Percentiles rank a stretch among this genome's conserved stretches.
These are phyloP conservation scores for Microlaimidae sp. DNA, from an alignment of 2,888 invertebrate species.

Conservation along the genomic window DNA sequence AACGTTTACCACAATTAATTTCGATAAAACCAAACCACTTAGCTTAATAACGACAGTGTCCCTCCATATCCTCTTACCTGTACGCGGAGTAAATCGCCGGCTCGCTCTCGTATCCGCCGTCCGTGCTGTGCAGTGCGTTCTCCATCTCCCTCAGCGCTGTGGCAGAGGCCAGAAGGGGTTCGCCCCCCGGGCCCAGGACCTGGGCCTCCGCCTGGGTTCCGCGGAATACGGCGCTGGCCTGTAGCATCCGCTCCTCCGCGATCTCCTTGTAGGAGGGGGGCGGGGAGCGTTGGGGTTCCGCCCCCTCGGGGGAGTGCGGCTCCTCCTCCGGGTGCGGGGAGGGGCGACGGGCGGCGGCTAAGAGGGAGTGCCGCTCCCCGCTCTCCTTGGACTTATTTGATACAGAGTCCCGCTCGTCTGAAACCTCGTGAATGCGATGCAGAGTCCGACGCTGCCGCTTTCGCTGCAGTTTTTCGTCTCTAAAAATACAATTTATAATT, in stretches of 20 bases:
- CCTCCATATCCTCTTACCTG: too few species aligned
- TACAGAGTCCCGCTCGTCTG: slow-evolving; percentile 9
- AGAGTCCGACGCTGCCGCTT: neutral
- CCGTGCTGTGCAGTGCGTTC: too few species aligned
- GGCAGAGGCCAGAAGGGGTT: too few species aligned
- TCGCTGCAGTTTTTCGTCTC: slow-evolving; percentile 7
- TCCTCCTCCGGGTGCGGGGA: too few species aligned
- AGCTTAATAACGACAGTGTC: too few species aligned
- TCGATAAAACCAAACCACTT: too few species aligned
- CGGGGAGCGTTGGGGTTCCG: neutral
- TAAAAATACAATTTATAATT: too few species aligned
- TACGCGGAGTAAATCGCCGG: neutral
- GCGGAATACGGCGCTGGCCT: slow-evolving; percentile 13
- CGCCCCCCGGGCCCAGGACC: neutral
- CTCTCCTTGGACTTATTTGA: slow-evolving; percentile 6
- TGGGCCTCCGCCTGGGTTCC: slow-evolving; percentile 7
- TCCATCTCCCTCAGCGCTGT: too few species aligned
- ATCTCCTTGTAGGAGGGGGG: neutral
- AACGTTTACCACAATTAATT: too few species aligned
- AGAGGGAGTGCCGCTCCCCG: neutral
- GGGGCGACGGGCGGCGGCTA: neutral
- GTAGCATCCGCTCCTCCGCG: too few species aligned
- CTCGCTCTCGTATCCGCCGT: slow-evolving; percentile 11
- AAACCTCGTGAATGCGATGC: slow-evolving; percentile 1
- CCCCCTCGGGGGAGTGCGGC: too few species aligned